Evolutionary conservation across 2,113 vertebrate genomes (phyloP), one percentile per base, ranked within the genome.

Genomic region (Recurvirostra avosetta): DNA sequence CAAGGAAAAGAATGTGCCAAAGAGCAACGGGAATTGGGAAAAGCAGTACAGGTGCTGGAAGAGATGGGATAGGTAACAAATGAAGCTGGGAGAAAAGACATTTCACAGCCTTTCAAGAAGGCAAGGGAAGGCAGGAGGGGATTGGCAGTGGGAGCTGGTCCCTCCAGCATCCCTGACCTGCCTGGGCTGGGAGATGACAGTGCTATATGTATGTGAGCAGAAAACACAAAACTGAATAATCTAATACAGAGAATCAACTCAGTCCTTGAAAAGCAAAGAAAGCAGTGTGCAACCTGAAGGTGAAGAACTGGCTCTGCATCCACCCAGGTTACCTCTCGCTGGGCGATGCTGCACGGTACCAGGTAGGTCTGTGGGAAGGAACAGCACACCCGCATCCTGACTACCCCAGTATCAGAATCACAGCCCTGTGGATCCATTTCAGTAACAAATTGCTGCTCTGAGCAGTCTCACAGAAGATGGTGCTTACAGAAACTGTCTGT

Each of bases 381-480:
- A 9, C 13, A 29, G 5, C 14, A 7, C 27, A 25, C 8, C 10
- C 0, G 0, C 1, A 1, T 36, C 62, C 58, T 6, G 1, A 1
- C 25, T 27, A 11, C 73, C 30, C 0, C 0, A 43, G 25, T 21
- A 11, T 45, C 2, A 3, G n/a, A 11, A 45, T 58, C 43, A 41
- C 38, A 82, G n/a, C 32, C n/a, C 26, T 12, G 4, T n/a, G 75
- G n/a, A 53, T 50, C 47, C 8, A 25, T n/a, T 84, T 61, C 41
- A 43, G 41, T 12, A 45, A 62, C 9, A 45, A 56, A 43, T 5
- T 70, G 21, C 36, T 3, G 0, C 65, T 80, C 38, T 26, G 62
- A 49, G 19, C 27, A 32, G 29, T 55, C 20, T 91, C 15, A 10
- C 18, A 25, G 62, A 71, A 74, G 41, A 14, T 38, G 12, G 19